These are phyloP conservation scores for Melangyna quadrimaculata DNA, from an alignment of 2,888 invertebrate species.

Conservation along the genomic window DNA sequence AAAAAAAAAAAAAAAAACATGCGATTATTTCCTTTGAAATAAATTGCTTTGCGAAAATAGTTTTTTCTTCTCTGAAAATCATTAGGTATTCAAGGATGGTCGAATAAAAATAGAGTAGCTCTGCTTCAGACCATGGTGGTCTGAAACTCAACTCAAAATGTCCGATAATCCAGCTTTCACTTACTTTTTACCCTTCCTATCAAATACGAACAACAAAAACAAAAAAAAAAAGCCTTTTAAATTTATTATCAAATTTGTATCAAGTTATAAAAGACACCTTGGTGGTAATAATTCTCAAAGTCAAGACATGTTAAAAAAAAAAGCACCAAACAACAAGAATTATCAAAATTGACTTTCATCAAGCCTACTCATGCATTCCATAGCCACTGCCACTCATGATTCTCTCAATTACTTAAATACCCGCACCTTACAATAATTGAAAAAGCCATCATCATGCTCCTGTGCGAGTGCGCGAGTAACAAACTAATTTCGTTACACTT, in stretches of 20 bases:
- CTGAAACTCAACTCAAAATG: neutral
- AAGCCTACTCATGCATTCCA: neutral
- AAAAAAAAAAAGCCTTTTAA: neutral
- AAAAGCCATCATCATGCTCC: slow-evolving; percentile 25
- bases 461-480: slow-evolving; percentile 1
- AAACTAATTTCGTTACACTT: slow-evolving; percentile 50
- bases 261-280: slow-evolving; percentile 31
- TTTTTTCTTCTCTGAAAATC: neutral
- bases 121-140: neutral
- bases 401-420: neutral
- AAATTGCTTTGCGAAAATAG: neutral
- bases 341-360: neutral
- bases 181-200: neutral
- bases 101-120: neutral
- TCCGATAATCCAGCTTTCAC: slow-evolving; percentile 20
- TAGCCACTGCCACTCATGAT: neutral
- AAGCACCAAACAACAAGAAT: neutral
- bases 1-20: neutral
- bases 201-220: neutral
- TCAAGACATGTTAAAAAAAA: slow-evolving; percentile 2
- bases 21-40: neutral
- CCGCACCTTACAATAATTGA: slow-evolving; percentile 28
- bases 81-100: neutral
- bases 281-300: slow-evolving; percentile 21
- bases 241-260: slow-evolving; percentile 7